Evolutionary conservation across 2,113 vertebrate species (phyloP), one percentile per base, ranked within the genome.

Genomic region (Passer montanus): DNA sequence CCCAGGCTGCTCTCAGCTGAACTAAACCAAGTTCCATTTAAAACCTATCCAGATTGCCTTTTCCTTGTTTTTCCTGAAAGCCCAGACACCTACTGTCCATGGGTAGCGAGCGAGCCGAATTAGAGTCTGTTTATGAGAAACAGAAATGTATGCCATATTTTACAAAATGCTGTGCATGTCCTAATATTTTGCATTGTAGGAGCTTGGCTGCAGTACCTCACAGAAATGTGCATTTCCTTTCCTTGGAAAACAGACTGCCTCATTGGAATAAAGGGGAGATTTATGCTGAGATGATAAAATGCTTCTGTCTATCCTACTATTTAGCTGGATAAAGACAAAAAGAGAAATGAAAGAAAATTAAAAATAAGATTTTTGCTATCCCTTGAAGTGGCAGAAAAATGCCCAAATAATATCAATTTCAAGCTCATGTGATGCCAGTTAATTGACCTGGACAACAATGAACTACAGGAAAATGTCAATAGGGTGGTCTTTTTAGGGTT

Each of bases 101-200:
- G 87, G 87, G 87, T 80, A 68, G 76, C 31, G 13, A 55, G 41
- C 0, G 10, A 93, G 75, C 28, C 1, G 23, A 89, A 72, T 86
- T 88, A 47, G 76, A 91, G 47, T 46, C 79, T 93, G 81, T 95
- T 93, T 90, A 87, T 67, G 63, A 70, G 85, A 86, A 94, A 90
- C 59, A 80, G 59, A 58, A 93, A 90, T 23, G 24, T 73, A 74
- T 83, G 87, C 63, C 87, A 80, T 93, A 76, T 93, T 95, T 90
- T 55, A 55, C 43, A 85, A 93, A 95, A 86, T 59, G 52, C 46
- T 94, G 70, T 74, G 55, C 49, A 70, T 93, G 79, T 91, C 87
- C 92, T 95, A 84, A 94, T 97, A 93, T 95, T 96, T 95, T 90
- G 77, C 50, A 31, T 46, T 76, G 76, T 66, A 67, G 41, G 79